Percentiles rank a stretch among this genome's conserved stretches.
Conservation (phyloP, 2,113 vertebrate genomes). For the Malurus elegans region DNA sequence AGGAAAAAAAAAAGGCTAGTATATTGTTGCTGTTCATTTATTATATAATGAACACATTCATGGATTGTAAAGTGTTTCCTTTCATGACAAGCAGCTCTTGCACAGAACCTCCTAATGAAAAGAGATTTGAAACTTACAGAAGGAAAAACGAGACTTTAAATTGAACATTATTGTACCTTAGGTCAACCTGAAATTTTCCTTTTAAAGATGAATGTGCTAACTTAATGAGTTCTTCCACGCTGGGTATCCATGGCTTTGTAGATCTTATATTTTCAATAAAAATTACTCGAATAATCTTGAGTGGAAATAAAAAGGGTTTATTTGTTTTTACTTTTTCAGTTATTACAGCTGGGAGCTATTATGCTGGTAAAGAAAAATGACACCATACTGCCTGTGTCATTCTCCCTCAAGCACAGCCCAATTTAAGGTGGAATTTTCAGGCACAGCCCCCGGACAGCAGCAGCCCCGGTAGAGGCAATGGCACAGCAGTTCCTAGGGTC, state of each 20-base stretch:
- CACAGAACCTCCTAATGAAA: conserved; percentile 81
- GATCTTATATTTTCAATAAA: conserved; percentile 76
- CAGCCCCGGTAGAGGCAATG: not conserved
- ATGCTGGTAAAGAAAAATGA: not conserved
- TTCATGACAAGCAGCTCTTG: conserved; percentile 76
- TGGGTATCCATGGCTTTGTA: conserved; percentile 73
- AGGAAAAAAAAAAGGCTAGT: conserved; percentile 69
- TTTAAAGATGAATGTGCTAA: conserved; percentile 71
- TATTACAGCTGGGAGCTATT: conserved; percentile 19
- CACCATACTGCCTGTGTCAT: not conserved
- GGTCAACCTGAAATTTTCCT: conserved; percentile 67
- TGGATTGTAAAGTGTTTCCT: conserved; percentile 65
- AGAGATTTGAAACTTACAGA: conserved; percentile 55
- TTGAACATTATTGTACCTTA: conserved; percentile 64
- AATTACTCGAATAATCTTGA: conserved; percentile 71
- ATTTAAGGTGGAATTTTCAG: not conserved
- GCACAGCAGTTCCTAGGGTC: rapidly evolving
- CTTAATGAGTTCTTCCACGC: conserved; percentile 72
- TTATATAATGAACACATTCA: conserved; percentile 76
- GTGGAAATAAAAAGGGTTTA: conserved; percentile 56
- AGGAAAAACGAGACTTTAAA: conserved; percentile 56
- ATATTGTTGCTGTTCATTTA: conserved; percentile 75
- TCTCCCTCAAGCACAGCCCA: not conserved
- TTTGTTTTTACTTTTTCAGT: conserved; percentile 54
- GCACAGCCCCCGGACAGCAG: not conserved